A percentile compares a stretch with the other conserved stretches of the same genome.
Conservation (phyloP, 1,140 invertebrate species). For the Atta cephalotes region DNA sequence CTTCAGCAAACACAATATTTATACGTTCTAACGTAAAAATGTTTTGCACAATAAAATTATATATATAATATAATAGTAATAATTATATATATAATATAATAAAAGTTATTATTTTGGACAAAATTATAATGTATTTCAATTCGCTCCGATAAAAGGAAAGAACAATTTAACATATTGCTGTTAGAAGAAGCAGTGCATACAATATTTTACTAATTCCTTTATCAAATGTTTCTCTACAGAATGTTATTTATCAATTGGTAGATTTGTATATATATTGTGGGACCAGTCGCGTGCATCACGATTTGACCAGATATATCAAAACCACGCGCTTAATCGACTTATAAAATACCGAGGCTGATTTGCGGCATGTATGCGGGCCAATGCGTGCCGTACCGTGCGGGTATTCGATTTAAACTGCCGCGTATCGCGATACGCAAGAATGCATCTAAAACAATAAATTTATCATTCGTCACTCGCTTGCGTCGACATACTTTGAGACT, state of each 20-base stretch:
- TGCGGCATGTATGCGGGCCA: background rate
- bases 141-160: background rate
- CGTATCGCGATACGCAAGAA: conserved; percentile 3
- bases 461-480: background rate
- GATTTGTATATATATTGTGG: conserved; percentile 7
- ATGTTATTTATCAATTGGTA: background rate
- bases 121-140: background rate
- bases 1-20: background rate
- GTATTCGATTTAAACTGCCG: conserved; percentile 24
- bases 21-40: background rate
- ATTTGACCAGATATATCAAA: conserved; percentile 21
- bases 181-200: background rate
- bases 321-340: conserved; percentile 34
- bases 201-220: conserved; percentile 14
- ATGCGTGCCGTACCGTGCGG: background rate
- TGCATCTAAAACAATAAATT: conserved; percentile 56
- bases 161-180: background rate
- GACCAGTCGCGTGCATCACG: background rate
- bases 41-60: background rate
- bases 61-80: background rate
- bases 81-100: background rate
- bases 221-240: conserved; percentile 10
- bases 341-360: conserved; percentile 42
- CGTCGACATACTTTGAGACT: background rate
- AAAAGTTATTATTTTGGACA: background rate